phyloP scores from a whole-genome alignment of 2,113 vertebrate genomes.

The Neogobius melanostomus region DNA sequence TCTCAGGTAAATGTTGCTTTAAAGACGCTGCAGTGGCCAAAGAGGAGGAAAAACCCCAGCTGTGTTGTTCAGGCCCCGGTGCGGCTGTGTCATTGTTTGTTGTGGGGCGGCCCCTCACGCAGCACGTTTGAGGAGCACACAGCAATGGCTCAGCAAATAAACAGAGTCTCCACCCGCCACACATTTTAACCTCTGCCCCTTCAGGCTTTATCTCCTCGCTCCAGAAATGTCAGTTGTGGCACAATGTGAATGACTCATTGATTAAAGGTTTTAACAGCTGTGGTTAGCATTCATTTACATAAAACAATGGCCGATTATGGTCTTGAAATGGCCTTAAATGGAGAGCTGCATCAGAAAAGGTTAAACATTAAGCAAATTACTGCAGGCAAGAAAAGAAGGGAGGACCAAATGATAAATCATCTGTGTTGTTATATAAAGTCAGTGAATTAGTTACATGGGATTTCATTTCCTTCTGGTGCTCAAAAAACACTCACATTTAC shows the following conservation, averaged over 20 bases:
- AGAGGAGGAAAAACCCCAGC: not conserved
- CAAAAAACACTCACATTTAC: not conserved
- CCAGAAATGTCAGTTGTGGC: slow-evolving; percentile 38
- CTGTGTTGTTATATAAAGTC: no score
- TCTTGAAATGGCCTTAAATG: not conserved
- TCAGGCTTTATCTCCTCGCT: slow-evolving; percentile 43
- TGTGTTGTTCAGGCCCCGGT: slow-evolving; percentile 8
- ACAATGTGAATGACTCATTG: slow-evolving; percentile 15
- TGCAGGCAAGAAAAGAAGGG: no score
- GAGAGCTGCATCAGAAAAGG: not conserved
- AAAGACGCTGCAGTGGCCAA: not conserved
- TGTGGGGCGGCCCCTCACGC: slow-evolving; percentile 33
- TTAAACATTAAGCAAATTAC: not conserved
- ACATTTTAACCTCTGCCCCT: slow-evolving; percentile 53
- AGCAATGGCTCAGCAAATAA: slow-evolving; percentile 50
- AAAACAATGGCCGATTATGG: not conserved
- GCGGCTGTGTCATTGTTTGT: slow-evolving; percentile 48
- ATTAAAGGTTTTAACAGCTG: slow-evolving; percentile 12
- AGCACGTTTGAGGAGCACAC: slow-evolving; percentile 57
- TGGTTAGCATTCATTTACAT: slow-evolving; percentile 21
- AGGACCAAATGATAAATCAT: no score
- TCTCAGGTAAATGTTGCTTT: slow-evolving; percentile 34
- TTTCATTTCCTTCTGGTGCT: not conserved
- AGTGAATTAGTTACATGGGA: no score
- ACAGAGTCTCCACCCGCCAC: slow-evolving; percentile 15